Base-by-base conservation (phyloP, 2,113 vertebrate species). In the Tenrec ecaudatus region DNA sequence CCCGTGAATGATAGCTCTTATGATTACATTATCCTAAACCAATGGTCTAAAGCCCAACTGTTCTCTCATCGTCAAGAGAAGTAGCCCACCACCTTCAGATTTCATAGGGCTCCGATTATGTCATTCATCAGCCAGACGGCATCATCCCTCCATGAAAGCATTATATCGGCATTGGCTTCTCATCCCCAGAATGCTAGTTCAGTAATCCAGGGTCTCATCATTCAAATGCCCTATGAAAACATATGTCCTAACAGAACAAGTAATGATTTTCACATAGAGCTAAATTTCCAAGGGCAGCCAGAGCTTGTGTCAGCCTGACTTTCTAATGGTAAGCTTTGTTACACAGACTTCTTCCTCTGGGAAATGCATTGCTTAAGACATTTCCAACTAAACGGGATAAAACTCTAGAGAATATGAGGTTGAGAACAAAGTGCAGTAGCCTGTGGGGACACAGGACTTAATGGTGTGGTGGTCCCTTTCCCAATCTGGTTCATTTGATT, bases 281-380 rank as follows among this genome's bases (percentile, higher is more conserved):
- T 86, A 33, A 83, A 27, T 82, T 88, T 81, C 85, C 66, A 79
- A 89, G 58, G 43, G 10, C 23, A 88, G 8, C 17, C 38, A 75
- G 69, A 25, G 7, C 6, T 86, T 58, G 29, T 23, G 53, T 40
- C 19, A 9, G 33, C 25, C 87, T 84, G 22, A 20, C 89, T 82
- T 97, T 86, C 81, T 90, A 75, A 92, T 69, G 40, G 85, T 23
- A 19, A 23, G 22, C 77, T 85, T 33, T 77, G 57, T 43, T 11
- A 2, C 19, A 83, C 36, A 43, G 81, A 78, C 27, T 0, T 62
- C 88, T 68, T 64, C 82, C 81, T 78, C 19, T 15, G 87, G 73
- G 78, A 95, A 95, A 88, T 93, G 33, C 10, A 62, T 82, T 86
- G 88, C 43, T 95, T 57, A 75, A 93, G 43, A 90, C 87, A 68